Evolutionary conservation across 2,797 vertebrate genomes (phyloP), one percentile per base, ranked within the genome.

Genomic region (Dicrostonyx torquatus): DNA sequence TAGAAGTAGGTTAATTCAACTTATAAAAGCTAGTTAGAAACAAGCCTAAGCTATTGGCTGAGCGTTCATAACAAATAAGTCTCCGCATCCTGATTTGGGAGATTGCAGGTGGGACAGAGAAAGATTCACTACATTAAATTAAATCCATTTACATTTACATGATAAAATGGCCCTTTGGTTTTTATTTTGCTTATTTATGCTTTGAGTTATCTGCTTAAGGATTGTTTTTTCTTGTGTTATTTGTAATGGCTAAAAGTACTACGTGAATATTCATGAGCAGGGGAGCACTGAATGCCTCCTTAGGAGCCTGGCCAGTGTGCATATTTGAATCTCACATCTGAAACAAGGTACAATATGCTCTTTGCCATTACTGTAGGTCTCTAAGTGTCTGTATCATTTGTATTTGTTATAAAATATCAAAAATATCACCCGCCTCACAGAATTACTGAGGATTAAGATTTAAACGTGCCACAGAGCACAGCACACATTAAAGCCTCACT

Each of bases 381-480:
- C 17, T 73, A 64, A 77, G 13, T 85, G 76, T 58, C n/a, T 58
- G 4, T 70, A 5, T 34, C 91, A 92, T 34, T 50, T 78, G 13
- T 50, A 37, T 89, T 8, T 37, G 40, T 64, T 93, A 48, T 79
- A 87, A 94, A 92, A n/a, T 83, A 5, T 13, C 15, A n/a, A n/a
- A n/a, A n/a, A n/a, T 34, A 50, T 70, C 53, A 90, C 37, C 9
- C 68, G 3, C 29, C 17, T 86, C 79, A 83, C 29, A 94, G 79
- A 96, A 79, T 72, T 80, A 85, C 80, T 89, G 82, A 96, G 60
- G 58, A 43, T 76, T 85, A 43, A 91, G 85, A 55, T 6, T 37
- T 64, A 87, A 95, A 85, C 17, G 73, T 87, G 1, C 77, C 55
- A 13, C 6, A 80, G 3, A 34, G 29, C 9, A 48, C 37, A 78